Evolutionary conservation across 2,113 vertebrate species (phyloP), one percentile per base, ranked within the genome.

Genomic region (Solenodon paradoxus): DNA sequence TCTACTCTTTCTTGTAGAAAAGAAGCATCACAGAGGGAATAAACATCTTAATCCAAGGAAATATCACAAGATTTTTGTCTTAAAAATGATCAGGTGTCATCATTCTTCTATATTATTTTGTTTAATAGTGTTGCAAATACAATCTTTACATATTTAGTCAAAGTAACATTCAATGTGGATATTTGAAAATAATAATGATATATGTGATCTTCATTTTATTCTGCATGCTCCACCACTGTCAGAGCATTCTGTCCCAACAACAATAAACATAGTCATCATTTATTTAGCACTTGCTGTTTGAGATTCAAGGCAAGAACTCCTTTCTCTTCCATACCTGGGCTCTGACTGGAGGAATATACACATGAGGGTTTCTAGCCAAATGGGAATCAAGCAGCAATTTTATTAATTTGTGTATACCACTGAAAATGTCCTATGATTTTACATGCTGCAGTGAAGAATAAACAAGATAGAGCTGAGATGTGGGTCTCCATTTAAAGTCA

Each of bases 1-100:
- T 78, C 61, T 20, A 66, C 32, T 42, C 12, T 81, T 92, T 95
- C 40, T 53, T 61, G 93, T 89, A 82, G 28, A 93, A 35, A 88
- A 71, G 22, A 81, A 82, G n/a, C 55, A 94, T 74, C 42, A 49
- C 24, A 32, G 68, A 88, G 47, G n/a, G 45, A 81, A 94, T 75
- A 94, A 93, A 75, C 47, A 92, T 49, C 72, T 9, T 53, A 57
- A 68, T 90, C 32, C 63, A 94, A 85, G 49, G n/a, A 89, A 86
- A 63, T 53, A 79, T 64, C 3, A 75, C 40, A 85, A 95, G 74
- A 72, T 66, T 71, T 92, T 92, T 71, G 45, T 66, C 28, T 90
- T 90, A 66, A 78, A 88, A 82, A 49, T 63, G 9, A 86, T 51
- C 1, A 45, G 0, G 9, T 94, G 8, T 88, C 71, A 77, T 32